phyloP scores from a whole-genome alignment of 2,797 vertebrate species.

The Hephaestus fuliginosus region DNA sequence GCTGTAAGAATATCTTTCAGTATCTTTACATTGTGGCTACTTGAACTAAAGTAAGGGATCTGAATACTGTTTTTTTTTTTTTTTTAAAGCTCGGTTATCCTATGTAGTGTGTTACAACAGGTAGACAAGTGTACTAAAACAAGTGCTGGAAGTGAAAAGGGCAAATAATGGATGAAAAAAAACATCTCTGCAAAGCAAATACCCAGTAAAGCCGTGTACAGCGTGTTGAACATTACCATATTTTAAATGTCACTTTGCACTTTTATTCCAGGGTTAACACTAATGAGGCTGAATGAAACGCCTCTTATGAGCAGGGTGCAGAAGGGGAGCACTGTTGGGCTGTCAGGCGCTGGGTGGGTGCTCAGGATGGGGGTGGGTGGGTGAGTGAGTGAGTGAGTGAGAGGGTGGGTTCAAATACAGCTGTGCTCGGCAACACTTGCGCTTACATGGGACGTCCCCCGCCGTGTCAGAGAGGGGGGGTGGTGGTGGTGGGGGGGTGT shows the following conservation, averaged over 20 bases:
- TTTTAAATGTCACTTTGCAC: not conserved
- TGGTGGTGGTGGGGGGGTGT: conserved; percentile 6
- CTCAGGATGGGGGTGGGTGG: conserved; percentile 48
- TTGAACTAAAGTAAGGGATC: not conserved
- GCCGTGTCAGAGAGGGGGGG: conserved; percentile 22
- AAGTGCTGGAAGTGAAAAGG: not conserved
- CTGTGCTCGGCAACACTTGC: conserved; percentile 75
- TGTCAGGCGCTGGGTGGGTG: conserved; percentile 10
- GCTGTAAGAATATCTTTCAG: too few relatives aligned
- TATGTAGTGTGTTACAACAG: not conserved
- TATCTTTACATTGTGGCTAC: not conserved
- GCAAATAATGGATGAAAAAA: not conserved
- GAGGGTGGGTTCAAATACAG: conserved; percentile 73
- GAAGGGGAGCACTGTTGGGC: conserved; percentile 26
- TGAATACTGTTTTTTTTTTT: not conserved
- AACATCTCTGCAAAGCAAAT: not conserved
- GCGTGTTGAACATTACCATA: not conserved
- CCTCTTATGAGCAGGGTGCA: conserved; percentile 8
- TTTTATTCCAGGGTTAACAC: not conserved
- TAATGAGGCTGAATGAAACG: conserved; percentile 1
- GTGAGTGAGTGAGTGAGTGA: too few relatives aligned
- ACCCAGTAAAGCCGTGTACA: not conserved
- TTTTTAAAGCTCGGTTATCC: too few relatives aligned
- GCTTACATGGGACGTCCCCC: conserved; percentile 53
- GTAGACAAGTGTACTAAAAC: too few relatives aligned